Evolutionary conservation across 92 coral and sea anemone species (phyloP), one percentile per base, ranked within the genome.

Genomic region (Blastomussa wellsi): DNA sequence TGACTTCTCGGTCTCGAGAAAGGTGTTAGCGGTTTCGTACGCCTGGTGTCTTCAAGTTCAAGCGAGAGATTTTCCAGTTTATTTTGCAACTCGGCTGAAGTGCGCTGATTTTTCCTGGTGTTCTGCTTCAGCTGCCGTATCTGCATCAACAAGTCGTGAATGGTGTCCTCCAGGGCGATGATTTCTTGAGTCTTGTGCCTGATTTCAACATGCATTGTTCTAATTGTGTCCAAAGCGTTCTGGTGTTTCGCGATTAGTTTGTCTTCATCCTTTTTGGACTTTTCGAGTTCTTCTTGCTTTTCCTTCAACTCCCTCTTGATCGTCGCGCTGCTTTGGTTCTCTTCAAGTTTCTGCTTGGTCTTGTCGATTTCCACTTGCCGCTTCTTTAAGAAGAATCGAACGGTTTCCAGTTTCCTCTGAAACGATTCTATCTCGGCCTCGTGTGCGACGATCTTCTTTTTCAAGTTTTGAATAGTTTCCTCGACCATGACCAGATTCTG

Each of bases 321-420:
- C 32, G 49, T 66, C 52, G 91, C 84, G 38, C 88, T 92, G 83
- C 70, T 83, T 66, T 81, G 89, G 71, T 90, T 93, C 31, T 74
- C 83, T 1, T 89, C 94, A 16, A 91, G 88, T 62, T 90, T 90
- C 77, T 90, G 89, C 73, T 89, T 96, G 9, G 90, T 47, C 73
- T 91, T 96, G 86, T 96, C 98, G 3, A 87, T 42, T 57, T 94
- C 98, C 38, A 93, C 91, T 49, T 89, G 90, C 28, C 87, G 92
- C 79, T 96, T 96, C 69, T 89, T 92, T 65, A 92, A 33, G 80
- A 94, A 94, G 79, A 92, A 92, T 42, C 98, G 92, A 48, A 90
- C 94, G 9, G 92, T 94, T 69, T 92, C 98, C 42, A 94, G 91
- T 81, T 94, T 86, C 69, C 94, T 84, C 70, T 84, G 95, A 53